Base-by-base conservation (phyloP, 2,888 invertebrate genomes). In the Phragmatobia fuliginosa region DNA sequence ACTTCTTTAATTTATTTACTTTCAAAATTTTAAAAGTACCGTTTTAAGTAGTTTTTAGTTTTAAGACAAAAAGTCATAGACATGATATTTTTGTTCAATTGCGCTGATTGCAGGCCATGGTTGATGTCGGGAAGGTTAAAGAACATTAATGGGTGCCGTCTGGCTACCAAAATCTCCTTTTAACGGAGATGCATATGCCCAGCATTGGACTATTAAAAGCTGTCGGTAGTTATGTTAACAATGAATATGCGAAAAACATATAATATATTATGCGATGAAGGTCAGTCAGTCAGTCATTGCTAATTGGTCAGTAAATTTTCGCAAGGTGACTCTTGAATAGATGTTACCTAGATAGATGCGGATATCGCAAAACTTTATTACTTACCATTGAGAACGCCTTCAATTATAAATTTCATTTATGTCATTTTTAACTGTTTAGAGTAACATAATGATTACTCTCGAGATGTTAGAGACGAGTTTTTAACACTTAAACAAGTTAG, bases 401-500 rank as follows among this genome's bases (percentile, higher is more conserved):
- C 14, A 3, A 52, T n/a, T n/a, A n/a, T n/a, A 25, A 52, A 11
- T 60, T 11, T 31, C 21, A 33, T 33, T 49, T 49, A 56, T 56
- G 5, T 21, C n/a, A 16, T 3, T 16, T 7, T n/a, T 5, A 25
- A 33, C 32, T 36, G 18, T 65, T 14, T 18, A 38, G 28, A 56
- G 56, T 65, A 56, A 33, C 36, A 52, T 28, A 36, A 64, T 25
- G 33, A 36, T 52, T 36, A 65, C 69, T 72, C 62, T 73, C 45
- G 62, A 71, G 67, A 75, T 71, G 66, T 68, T 64, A 63, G 67
- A 77, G 69, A 60, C 38, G 64, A 66, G 74, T 83, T 79, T 85
- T 84, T 81, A 80, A 81, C 77, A 78, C 81, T 74, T 75, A 82
- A 81, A 84, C 80, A 80, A 49, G 68, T 74, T 38, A 33, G 52